Base-by-base conservation (phyloP, 2,113 vertebrate species). In the Megaleporinus macrocephalus region DNA sequence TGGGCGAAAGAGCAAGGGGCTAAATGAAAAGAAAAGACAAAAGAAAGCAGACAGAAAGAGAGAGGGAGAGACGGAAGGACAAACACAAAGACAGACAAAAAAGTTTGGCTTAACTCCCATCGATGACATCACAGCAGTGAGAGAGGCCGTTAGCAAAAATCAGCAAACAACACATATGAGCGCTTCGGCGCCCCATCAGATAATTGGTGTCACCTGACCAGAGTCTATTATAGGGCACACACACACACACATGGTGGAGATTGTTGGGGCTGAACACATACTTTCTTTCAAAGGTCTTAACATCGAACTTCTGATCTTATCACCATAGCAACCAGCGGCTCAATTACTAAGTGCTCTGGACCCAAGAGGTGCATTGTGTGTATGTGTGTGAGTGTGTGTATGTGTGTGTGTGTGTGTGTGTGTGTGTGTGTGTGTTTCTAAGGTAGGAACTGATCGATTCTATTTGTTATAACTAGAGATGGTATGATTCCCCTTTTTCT, bases 241-340 rank as follows among this genome's bases (percentile, higher is more conserved):
- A 33, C 47, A 53, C 62, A 55, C 62, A 78, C 44, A n/a, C 44
- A 68, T 27, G 18, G n/a, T 18, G 24, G 74, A 44, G 20, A 24
- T 26, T 44, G 55, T 76, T 44, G 24, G 59, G 4, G 18, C 65
- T 68, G 18, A 68, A 71, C 77, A 79, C 66, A 26, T 47, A 27
- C 76, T 26, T 33, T 57, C 20, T 22, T 73, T 51, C 12, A 80
- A 80, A 80, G 73, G 81, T 80, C 73, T 51, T 70, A 81, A 79
- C 75, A 22, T 78, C 65, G 44, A 78, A 79, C 76, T 83, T 79
- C 65, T 65, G 73, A 79, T 72, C 66, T 72, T 62, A 83, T 83
- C 63, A 63, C 22, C 80, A 86, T 86, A 57, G 72, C 72, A 86
- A 86, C 84, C 76, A 33, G 24, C 30, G 33, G 49, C 47, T 86